A percentile compares a stretch with the other conserved stretches of the same genome.
phyloP scores from a whole-genome alignment of 2,888 invertebrate genomes.

The Sympetrum striolatum region DNA sequence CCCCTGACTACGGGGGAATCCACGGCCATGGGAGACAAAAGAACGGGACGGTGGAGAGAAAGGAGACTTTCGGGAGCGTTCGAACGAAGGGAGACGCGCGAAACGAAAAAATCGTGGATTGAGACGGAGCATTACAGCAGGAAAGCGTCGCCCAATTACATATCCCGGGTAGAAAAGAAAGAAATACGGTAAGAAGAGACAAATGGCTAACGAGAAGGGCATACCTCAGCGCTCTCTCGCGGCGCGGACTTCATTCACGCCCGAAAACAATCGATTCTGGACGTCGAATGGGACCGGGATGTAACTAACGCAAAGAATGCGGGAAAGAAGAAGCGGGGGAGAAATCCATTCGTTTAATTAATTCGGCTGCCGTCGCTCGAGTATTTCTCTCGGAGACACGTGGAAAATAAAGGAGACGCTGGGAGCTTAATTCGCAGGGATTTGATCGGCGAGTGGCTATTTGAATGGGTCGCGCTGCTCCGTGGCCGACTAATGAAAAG shows the following conservation, averaged over 20 bases:
- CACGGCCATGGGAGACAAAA: not conserved
- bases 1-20: too few species aligned
- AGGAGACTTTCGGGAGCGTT: not conserved
- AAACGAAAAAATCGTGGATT: not conserved
- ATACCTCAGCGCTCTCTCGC: not conserved
- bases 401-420: not conserved
- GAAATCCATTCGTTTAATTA: not conserved
- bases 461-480: not conserved
- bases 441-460: not conserved
- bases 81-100: not conserved
- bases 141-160: not conserved
- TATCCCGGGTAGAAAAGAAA: not conserved
- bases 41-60: not conserved
- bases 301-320: not conserved
- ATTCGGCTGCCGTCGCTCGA: not conserved
- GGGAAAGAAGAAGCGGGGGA: not conserved
- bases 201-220: not conserved
- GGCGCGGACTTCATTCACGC: not conserved
- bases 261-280: not conserved
- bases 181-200: not conserved
- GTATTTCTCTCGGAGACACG: not conserved
- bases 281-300: not conserved
- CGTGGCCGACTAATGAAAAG: not conserved
- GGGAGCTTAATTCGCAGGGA: not conserved
- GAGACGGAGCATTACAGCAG: too few species aligned